These are phyloP conservation scores for Odobenus rosmarus DNA, from an alignment of 2,113 vertebrate species.

Conservation along the genomic window DNA sequence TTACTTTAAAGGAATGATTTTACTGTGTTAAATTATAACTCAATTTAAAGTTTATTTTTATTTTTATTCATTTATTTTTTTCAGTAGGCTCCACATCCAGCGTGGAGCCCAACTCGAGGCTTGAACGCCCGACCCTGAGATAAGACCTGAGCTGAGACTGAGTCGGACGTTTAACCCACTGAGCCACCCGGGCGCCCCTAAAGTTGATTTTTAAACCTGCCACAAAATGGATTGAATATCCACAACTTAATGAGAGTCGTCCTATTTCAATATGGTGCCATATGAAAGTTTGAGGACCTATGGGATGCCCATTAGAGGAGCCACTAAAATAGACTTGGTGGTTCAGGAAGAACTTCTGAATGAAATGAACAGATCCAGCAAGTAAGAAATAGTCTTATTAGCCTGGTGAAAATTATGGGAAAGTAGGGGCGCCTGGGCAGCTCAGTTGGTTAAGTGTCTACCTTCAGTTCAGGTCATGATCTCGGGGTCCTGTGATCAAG, in stretches of 20 bases:
- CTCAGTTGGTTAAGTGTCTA: not conserved
- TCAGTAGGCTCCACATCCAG: too few species aligned
- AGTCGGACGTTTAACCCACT: not conserved
- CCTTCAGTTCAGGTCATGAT: not conserved
- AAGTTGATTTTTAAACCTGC: not conserved
- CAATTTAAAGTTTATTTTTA: not conserved
- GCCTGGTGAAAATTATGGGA: not conserved
- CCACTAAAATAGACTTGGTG: not conserved
- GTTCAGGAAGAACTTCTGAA: constrained; percentile 2
- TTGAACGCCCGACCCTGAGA: not conserved
- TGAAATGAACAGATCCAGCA: not conserved
- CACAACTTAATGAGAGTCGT: not conserved
- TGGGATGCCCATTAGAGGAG: not conserved
- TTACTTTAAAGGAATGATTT: not conserved
- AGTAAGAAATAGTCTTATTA: not conserved
- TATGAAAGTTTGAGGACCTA: not conserved
- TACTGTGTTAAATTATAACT: not conserved
- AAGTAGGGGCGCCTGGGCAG: not conserved
- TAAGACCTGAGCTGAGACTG: not conserved
- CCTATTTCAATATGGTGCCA: not conserved
- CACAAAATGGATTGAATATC: not conserved
- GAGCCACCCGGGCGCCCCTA: not conserved
- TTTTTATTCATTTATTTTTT: not conserved
- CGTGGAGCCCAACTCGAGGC: not conserved
- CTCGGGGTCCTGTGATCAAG: not conserved